A percentile compares a stretch with the other conserved stretches of the same genome.
Evolutionary conservation across 2,797 vertebrate genomes (phyloP).

Genomic region (Gambusia yucatana): DNA sequence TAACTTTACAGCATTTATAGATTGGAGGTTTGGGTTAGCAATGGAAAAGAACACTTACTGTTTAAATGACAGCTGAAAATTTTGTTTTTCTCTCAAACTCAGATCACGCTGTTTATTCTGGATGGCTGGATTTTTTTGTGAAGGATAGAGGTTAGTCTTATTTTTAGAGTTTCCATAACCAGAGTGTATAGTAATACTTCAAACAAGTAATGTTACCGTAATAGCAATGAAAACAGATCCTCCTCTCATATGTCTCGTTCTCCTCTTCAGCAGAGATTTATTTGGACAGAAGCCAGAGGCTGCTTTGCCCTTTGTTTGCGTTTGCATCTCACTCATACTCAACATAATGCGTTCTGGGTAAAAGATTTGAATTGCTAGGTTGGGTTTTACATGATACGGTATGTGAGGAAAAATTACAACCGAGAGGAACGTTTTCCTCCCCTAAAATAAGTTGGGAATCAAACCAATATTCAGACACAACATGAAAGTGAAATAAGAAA

Average conservation of each 20-base stretch:
- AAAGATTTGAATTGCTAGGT: not conserved
- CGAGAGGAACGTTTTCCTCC: not conserved
- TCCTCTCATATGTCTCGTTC: not conserved
- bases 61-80: not conserved
- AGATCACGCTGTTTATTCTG: too few relatives aligned
- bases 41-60: not conserved
- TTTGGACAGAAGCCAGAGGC: not conserved
- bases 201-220: too few relatives aligned
- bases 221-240: too few relatives aligned
- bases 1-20: not conserved
- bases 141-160: not conserved
- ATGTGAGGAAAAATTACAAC: not conserved
- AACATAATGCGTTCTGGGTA: not conserved
- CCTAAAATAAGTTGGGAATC: constrained; percentile 21
- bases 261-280: not conserved
- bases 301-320: not conserved
- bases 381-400: not conserved
- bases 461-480: constrained; percentile 32
- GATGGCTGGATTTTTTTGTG: not conserved
- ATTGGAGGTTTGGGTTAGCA: not conserved
- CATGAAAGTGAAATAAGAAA: constrained; percentile 9
- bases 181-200: not conserved
- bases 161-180: too few relatives aligned
- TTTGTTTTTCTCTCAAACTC: too few relatives aligned
- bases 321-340: not conserved